phyloP scores from a whole-genome alignment of 2,113 vertebrate genomes.

The Colistium nudipinnis region DNA sequence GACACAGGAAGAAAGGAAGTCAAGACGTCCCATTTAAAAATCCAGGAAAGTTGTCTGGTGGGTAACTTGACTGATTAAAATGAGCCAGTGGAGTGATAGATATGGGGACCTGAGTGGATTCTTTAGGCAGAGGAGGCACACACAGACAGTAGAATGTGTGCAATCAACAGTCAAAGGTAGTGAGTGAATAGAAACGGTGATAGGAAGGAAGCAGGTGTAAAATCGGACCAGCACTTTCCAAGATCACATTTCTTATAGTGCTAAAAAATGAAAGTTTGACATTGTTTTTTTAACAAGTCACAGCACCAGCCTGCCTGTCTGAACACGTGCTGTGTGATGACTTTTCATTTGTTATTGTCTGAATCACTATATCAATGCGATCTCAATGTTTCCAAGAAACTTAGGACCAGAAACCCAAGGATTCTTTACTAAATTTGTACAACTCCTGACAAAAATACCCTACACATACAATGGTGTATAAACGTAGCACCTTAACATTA shows the following conservation, averaged over 20 bases:
- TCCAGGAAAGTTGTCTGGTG: slow-evolving; percentile 4
- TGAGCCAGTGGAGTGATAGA: not conserved
- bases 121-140: slow-evolving; percentile 42
- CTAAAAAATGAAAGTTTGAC: not conserved
- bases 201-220: slow-evolving; percentile 21
- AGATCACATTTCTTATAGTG: not conserved
- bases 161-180: slow-evolving; percentile 42
- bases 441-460: no score
- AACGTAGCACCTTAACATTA: no score
- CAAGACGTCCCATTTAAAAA: slow-evolving; percentile 62
- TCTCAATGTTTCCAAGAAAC: no score
- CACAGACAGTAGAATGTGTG: slow-evolving; percentile 33
- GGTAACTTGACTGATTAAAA: not conserved
- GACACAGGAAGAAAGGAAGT: slow-evolving; percentile 62
- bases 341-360: not conserved
- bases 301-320: not conserved
- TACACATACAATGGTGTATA: no score
- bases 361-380: not conserved
- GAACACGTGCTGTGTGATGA: not conserved
- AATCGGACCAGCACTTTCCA: slow-evolving; percentile 25
- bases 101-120: slow-evolving; percentile 30
- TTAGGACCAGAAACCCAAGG: no score
- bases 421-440: no score
- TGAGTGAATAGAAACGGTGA: slow-evolving; percentile 40
- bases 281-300: not conserved